Percentiles rank a stretch among this genome's conserved stretches.
Conservation (phyloP, 2,113 vertebrate genomes). For the Anser cygnoides region DNA sequence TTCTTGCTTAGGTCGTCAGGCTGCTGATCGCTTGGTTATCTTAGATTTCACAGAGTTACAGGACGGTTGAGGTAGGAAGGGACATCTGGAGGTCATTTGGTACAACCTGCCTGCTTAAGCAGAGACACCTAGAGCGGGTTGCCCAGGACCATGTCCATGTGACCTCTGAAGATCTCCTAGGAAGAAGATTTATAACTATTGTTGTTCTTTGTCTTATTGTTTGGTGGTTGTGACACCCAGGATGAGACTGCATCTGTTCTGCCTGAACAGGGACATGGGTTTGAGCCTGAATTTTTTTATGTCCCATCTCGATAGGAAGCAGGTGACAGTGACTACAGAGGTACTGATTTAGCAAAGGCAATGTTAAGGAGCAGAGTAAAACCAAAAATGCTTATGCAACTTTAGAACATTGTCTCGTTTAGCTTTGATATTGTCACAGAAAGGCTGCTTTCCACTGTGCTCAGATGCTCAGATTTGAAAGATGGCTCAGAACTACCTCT, state of each 20-base stretch:
- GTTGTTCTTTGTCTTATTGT: not conserved
- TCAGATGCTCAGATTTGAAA: not conserved
- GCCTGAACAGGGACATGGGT: accelerated
- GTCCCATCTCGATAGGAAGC: not conserved
- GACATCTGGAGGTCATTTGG: not conserved
- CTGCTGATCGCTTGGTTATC: not conserved
- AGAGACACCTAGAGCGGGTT: not conserved
- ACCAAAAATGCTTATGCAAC: accelerated
- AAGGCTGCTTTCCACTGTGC: not conserved
- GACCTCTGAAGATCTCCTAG: not conserved
- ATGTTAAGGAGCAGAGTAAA: accelerated
- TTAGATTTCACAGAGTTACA: not conserved
- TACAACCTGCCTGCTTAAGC: not conserved
- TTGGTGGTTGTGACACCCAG: not conserved
- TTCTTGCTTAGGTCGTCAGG: not conserved
- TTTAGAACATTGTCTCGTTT: not conserved
- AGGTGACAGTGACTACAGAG: not conserved
- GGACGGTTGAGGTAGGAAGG: not conserved
- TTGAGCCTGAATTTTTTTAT: not conserved
- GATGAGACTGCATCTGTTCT: not conserved
- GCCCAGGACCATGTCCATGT: not conserved
- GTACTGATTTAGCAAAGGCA: not conserved
- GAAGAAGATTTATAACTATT: not conserved
- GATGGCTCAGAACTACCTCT: not conserved
- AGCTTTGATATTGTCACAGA: not conserved